A percentile compares a stretch with the other conserved stretches of the same genome.
Conservation (phyloP, 2,113 vertebrate genomes). For the Hippocampus comes region DNA sequence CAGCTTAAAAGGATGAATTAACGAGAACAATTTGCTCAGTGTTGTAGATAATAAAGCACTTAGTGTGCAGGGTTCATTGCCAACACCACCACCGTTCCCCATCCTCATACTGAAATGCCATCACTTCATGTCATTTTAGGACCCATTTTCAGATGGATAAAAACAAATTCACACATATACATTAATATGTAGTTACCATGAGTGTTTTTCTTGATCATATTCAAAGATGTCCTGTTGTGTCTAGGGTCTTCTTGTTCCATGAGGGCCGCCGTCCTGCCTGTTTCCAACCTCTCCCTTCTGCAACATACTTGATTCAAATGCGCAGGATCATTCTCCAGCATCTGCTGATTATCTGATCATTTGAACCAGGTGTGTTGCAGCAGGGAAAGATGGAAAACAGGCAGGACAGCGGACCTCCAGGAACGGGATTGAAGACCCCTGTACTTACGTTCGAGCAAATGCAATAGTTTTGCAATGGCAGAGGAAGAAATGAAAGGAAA, state of each 20-base stretch:
- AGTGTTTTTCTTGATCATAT: not conserved
- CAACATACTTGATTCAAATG: no score
- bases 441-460: not conserved
- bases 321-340: no score
- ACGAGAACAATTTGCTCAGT: not conserved
- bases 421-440: no score
- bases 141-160: not conserved
- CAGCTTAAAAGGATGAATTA: not conserved
- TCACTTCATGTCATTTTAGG: not conserved
- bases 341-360: no score
- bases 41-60: not conserved
- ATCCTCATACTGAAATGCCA: not conserved
- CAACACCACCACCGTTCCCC: no score
- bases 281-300: no score
- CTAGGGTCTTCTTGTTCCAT: no score
- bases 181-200: not conserved
- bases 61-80: not conserved
- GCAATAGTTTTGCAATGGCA: not conserved
- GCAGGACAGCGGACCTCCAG: no score
- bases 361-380: no score
- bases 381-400: no score
- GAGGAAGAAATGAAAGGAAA: not conserved
- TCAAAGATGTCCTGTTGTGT: not conserved
- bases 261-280: no score
- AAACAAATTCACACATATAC: not conserved